Evolutionary conservation across 2,113 vertebrate genomes (phyloP).

Genomic region (Alligator mississippiensis): DNA sequence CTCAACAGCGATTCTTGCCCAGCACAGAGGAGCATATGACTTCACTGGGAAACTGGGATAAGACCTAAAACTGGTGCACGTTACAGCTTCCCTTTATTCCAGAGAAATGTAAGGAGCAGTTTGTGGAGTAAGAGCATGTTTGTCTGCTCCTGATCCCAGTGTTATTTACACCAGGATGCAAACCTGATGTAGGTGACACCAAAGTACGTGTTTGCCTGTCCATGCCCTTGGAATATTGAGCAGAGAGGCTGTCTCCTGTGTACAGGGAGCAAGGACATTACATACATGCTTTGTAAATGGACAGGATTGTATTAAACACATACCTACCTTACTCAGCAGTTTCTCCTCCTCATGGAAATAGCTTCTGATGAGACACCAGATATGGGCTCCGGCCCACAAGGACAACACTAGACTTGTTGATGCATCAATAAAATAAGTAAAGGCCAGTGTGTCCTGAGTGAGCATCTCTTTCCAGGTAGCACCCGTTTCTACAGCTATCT

Average conservation of each 20-base stretch:
- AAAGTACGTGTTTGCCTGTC: no score
- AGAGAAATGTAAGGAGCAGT: background rate
- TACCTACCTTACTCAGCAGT: background rate
- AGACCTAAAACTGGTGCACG: background rate
- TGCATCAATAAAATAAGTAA: background rate
- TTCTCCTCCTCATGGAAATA: background rate
- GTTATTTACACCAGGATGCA: background rate
- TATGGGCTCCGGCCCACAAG: background rate
- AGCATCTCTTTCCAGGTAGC: background rate
- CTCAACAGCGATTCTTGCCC: background rate
- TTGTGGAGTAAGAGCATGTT: background rate
- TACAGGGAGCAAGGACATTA: background rate
- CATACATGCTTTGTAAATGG: background rate
- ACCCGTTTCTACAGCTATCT: background rate
- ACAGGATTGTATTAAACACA: background rate
- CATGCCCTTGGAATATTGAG: background rate
- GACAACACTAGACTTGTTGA: background rate
- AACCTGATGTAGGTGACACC: background rate
- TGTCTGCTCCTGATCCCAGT: background rate
- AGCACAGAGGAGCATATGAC: background rate
- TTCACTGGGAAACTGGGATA: background rate
- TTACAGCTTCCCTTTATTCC: background rate
- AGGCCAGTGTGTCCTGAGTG: background rate
- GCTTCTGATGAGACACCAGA: background rate
- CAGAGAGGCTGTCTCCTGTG: background rate